Evolutionary conservation across 2,888 invertebrate genomes (phyloP), one percentile per base, ranked within the genome.

Genomic region (Chouioia cunea): DNA sequence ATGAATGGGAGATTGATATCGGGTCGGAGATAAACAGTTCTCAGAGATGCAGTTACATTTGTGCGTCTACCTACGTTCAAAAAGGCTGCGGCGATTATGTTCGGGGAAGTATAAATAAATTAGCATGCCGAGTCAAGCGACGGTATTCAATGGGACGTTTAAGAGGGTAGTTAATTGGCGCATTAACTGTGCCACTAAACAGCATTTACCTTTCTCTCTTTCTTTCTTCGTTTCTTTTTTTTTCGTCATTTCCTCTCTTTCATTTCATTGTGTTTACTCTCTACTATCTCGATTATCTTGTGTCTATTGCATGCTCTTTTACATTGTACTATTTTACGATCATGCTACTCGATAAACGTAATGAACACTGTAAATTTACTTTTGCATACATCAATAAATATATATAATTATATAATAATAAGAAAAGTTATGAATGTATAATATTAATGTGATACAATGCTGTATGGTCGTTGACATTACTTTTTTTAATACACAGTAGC

Each of bases 101-200:
- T 66, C 66, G 69, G 68, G 72, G 64, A 67, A 59, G 74, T 54
- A 77, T 63, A 67, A 73, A 76, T 76, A 77, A 75, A 77, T 77
- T 77, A 76, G 60, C 73, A 66, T 63, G 68, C n/a, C 56, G 56
- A 60, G 62, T 71, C 70, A 50, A 62, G 65, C 58, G 58, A 69
- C 58, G 62, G 46, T 56, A 71, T 75, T 76, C 73, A 77, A 75
- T 74, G 64, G 74, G 57, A 76, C 72, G 65, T 75, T 76, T 73
- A 74, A 78, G 72, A 71, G 65, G 67, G 70, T 73, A 73, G 75
- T 76, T 77, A 77, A 78, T 78, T 76, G 77, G 73, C 74, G 74
- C 70, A 76, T 76, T 76, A 79, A 77, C 73, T 75, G 65, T 68
- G 50, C 70, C 63, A 71, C 65, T 74, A 75, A 70, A 74, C 74